Percentiles rank a stretch among this genome's conserved stretches.
phyloP scores from a whole-genome alignment of 2,888 invertebrate genomes.

The Parapristionchus giblindavisi region DNA sequence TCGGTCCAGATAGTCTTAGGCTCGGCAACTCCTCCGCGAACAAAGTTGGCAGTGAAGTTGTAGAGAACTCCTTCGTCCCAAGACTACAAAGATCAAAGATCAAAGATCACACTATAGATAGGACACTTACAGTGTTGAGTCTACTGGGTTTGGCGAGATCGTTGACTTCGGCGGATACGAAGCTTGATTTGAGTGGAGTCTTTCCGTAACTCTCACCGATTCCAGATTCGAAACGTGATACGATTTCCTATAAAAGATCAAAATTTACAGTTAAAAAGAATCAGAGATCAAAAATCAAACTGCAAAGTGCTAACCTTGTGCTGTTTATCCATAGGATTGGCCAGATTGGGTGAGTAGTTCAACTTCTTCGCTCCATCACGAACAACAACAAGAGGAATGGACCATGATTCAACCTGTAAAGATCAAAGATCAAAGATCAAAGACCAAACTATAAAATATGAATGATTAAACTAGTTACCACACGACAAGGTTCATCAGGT shows the following conservation, averaged over 20 bases:
- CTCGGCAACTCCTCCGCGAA: slow-evolving; percentile 52
- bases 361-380: slow-evolving; percentile 53
- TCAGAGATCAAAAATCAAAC: neutral
- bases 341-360: slow-evolving; percentile 50
- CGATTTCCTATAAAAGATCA: neutral
- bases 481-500: slow-evolving; percentile 52
- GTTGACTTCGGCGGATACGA: slow-evolving; percentile 50
- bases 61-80: slow-evolving; percentile 62
- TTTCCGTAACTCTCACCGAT: slow-evolving; percentile 53
- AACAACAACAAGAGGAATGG: slow-evolving; percentile 60
- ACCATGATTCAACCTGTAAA: slow-evolving; percentile 55
- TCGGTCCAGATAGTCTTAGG: slow-evolving; percentile 54
- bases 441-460: too few species aligned
- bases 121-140: slow-evolving; percentile 18
- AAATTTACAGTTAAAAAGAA: too few species aligned
- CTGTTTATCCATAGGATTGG: slow-evolving; percentile 49
- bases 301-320: slow-evolving; percentile 42
- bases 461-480: slow-evolving; percentile 39
- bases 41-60: slow-evolving; percentile 63
- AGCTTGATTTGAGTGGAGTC: slow-evolving; percentile 52
- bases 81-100: slow-evolving; percentile 40
- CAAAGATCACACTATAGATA: neutral
- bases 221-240: slow-evolving; percentile 52
- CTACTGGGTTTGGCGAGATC: slow-evolving; percentile 55
- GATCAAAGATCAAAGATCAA: neutral